Percentiles rank a stretch among this genome's conserved stretches.
phyloP scores from a whole-genome alignment of 2,113 vertebrate genomes.

The Percopsis transmontana region DNA sequence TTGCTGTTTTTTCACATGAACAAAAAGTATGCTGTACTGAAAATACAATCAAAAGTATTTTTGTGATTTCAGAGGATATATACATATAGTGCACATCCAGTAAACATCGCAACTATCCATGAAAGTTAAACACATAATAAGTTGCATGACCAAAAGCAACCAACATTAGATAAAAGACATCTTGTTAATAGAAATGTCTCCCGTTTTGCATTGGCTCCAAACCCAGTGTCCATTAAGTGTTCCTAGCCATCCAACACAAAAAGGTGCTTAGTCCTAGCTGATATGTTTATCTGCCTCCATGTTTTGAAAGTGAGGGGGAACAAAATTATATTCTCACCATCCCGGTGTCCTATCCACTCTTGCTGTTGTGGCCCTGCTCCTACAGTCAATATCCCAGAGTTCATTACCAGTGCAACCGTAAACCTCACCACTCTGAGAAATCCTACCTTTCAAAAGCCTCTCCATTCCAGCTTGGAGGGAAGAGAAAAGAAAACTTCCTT shows the following conservation, averaged over 20 bases:
- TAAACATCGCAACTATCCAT: constrained; percentile 20
- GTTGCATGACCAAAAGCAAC: constrained; percentile 29
- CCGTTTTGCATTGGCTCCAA: constrained; percentile 80
- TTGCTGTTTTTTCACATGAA: too few species aligned
- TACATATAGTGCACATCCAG: constrained; percentile 13
- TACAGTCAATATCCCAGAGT: constrained; percentile 79
- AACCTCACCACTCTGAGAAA: constrained; percentile 66
- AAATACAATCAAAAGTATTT: not conserved
- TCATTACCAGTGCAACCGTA: constrained; percentile 79
- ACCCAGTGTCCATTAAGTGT: constrained; percentile 75
- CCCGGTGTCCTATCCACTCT: constrained; percentile 69
- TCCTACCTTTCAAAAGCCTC: constrained; percentile 67
- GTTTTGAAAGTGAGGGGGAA: constrained; percentile 77
- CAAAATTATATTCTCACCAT: constrained; percentile 73
- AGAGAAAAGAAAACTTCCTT: constrained; percentile 90
- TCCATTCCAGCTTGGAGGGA: constrained; percentile 74
- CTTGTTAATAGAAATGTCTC: constrained; percentile 62
- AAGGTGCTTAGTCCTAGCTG: constrained; percentile 72
- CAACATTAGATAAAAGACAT: constrained; percentile 18
- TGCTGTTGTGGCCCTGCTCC: constrained; percentile 67
- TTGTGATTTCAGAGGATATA: constrained; percentile 11
- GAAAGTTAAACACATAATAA: constrained; percentile 4
- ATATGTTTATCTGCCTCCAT: constrained; percentile 83
- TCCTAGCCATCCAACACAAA: constrained; percentile 80
- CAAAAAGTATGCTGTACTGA: too few species aligned